Evolutionary conservation across 2,113 vertebrate genomes (phyloP).

Genomic region (Cairina moschata): DNA sequence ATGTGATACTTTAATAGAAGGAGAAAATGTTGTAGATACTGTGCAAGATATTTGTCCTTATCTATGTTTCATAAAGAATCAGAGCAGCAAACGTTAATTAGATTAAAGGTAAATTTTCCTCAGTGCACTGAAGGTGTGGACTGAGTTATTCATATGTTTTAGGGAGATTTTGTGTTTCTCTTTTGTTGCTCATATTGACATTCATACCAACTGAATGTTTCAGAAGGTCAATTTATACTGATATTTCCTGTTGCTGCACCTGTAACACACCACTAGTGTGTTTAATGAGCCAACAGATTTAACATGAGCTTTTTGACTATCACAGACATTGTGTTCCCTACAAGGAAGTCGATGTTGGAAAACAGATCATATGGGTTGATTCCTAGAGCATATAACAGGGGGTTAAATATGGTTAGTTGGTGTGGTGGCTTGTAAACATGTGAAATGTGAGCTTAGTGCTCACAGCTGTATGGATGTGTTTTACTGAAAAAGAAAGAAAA

Average conservation of each 20-base stretch:
- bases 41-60: not conserved
- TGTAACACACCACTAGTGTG: not conserved
- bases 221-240: not conserved
- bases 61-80: not conserved
- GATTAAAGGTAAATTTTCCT: not conserved
- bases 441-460: not conserved
- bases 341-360: not conserved
- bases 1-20: not conserved
- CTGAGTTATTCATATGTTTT: not conserved
- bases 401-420: not conserved
- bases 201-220: not conserved
- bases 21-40: not conserved
- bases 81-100: not conserved
- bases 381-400: not conserved
- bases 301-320: not conserved
- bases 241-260: not conserved
- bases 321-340: not conserved
- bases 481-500: conserved; percentile 1
- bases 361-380: not conserved
- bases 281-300: not conserved
- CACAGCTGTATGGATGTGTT: not conserved
- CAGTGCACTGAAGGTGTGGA: not conserved
- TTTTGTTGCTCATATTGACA: not conserved
- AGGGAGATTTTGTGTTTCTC: not conserved
- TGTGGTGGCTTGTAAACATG: not conserved